Conservation (phyloP, 2,113 vertebrate genomes). For the Lutjanus erythropterus region DNA sequence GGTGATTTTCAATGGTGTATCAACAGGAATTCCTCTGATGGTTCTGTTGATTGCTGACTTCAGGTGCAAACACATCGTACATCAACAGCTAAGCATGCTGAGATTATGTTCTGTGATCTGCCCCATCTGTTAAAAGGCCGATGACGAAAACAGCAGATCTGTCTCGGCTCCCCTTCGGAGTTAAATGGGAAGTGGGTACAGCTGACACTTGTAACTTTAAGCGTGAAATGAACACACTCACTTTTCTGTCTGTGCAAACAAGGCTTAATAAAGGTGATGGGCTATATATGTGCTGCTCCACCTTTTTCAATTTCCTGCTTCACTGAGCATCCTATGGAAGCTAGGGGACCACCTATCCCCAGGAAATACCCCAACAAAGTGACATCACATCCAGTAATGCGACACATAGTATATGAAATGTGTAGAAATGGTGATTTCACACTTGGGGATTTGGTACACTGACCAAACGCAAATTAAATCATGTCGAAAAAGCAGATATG, state of each 20-base stretch:
- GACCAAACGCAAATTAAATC: constrained; percentile 52
- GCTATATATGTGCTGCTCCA: constrained; percentile 70
- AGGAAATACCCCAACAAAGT: constrained; percentile 69
- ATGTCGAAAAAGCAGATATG: constrained; percentile 40
- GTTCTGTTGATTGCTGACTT: constrained; percentile 37
- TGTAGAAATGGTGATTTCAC: constrained; percentile 43
- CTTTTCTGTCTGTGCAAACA: constrained; percentile 79
- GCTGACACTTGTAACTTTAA: constrained; percentile 69
- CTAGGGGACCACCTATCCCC: constrained; percentile 64
- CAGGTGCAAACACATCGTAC: constrained; percentile 37
- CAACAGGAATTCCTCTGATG: constrained; percentile 35
- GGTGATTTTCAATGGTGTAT: constrained; percentile 34
- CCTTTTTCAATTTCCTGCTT: constrained; percentile 84
- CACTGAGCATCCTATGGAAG: constrained; percentile 69
- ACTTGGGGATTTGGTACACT: constrained; percentile 36
- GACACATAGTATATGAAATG: constrained; percentile 54
- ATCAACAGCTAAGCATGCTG: constrained; percentile 36
- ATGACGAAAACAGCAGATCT: constrained; percentile 44
- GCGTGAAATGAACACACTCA: constrained; percentile 75
- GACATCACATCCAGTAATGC: constrained; percentile 59
- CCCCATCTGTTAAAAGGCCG: constrained; percentile 48
- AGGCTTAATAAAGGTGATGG: constrained; percentile 79
- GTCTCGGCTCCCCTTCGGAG: constrained; percentile 26
- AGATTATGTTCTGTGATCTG: constrained; percentile 55
- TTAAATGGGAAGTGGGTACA: constrained; percentile 52